These are phyloP conservation scores for Amblyraja radiata DNA, from an alignment of 2,797 vertebrate genomes.

Conservation along the genomic window DNA sequence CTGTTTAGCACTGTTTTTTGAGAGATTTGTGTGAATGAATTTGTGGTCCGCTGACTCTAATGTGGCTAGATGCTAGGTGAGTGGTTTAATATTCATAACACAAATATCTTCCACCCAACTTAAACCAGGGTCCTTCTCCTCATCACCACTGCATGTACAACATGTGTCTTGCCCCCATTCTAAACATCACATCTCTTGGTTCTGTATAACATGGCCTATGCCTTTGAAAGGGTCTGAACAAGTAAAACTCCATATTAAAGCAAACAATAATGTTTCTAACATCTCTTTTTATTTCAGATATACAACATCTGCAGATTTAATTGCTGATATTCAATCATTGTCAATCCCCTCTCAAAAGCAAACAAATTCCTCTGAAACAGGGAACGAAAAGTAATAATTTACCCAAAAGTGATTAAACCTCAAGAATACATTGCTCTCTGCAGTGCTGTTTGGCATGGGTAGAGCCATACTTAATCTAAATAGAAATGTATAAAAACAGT, in stretches of 20 bases:
- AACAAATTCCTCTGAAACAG: background rate
- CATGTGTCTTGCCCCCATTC: background rate
- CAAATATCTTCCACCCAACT: background rate
- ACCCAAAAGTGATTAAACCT: background rate
- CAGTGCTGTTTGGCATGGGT: background rate
- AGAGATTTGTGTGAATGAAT: no score
- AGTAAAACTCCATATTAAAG: background rate
- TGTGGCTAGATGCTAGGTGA: background rate
- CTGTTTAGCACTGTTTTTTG: no score
- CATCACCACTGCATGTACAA: background rate
- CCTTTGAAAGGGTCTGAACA: background rate
- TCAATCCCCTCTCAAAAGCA: background rate
- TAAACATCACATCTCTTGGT: background rate
- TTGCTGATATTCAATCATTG: background rate
- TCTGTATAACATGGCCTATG: background rate
- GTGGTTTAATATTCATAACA: background rate
- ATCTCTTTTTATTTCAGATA: no score
- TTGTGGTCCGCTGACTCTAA: background rate
- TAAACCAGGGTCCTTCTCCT: background rate
- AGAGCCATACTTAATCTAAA: background rate
- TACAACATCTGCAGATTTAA: no score
- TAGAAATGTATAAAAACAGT: background rate
- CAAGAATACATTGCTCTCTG: background rate
- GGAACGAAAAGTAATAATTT: background rate
- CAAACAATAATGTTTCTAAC: background rate